A percentile compares a stretch with the other conserved stretches of the same genome.
phyloP scores from a whole-genome alignment of 2,113 vertebrate genomes.

The Mus pahari region DNA sequence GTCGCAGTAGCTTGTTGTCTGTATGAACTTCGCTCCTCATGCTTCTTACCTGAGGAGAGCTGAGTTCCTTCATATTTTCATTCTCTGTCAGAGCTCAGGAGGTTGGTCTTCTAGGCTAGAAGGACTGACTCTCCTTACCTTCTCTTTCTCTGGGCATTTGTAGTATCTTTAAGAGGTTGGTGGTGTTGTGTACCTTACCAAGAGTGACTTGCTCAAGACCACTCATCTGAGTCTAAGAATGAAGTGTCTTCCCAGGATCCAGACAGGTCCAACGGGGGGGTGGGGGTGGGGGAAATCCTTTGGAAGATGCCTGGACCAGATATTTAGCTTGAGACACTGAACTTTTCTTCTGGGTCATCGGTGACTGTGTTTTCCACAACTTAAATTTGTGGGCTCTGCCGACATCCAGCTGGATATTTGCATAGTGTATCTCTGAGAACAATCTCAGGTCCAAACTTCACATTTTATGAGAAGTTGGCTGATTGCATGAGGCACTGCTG shows the following conservation, averaged over 20 bases:
- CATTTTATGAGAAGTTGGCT: slow-evolving; percentile 63
- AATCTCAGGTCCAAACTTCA: slow-evolving; percentile 63
- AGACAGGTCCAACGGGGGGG: background rate
- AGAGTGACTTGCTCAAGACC: background rate
- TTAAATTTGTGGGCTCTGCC: slow-evolving; percentile 45
- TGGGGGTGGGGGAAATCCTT: no score
- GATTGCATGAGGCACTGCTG: background rate
- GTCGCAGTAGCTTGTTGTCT: background rate
- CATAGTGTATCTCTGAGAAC: slow-evolving; percentile 73
- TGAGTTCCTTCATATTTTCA: background rate
- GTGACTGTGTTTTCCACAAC: slow-evolving; percentile 31
- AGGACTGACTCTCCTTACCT: background rate
- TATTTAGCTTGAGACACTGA: background rate
- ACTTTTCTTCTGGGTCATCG: background rate
- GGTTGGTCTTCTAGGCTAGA: background rate
- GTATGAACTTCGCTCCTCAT: background rate
- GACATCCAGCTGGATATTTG: slow-evolving; percentile 64
- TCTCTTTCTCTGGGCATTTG: background rate
- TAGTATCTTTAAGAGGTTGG: background rate
- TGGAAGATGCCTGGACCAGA: background rate
- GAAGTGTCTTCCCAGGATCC: background rate
- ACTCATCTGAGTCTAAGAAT: background rate
- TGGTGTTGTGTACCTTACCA: background rate
- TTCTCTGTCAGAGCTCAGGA: background rate
- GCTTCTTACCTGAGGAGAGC: background rate